Evolutionary conservation across 2,113 vertebrate species (phyloP), one percentile per base, ranked within the genome.

Genomic region (Sturnus vulgaris): DNA sequence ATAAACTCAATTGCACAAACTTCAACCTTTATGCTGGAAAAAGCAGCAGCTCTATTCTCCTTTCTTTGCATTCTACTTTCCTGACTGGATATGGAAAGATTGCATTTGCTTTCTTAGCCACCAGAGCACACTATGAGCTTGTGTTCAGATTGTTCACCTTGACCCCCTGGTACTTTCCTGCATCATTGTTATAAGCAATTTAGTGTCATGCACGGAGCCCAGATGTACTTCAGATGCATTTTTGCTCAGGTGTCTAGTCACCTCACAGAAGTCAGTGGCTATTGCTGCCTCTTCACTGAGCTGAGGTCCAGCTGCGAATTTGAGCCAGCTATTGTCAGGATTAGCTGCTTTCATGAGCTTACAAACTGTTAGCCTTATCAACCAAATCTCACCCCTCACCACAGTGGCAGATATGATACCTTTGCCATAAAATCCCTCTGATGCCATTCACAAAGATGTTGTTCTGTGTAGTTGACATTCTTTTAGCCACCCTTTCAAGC

Each of bases 61-160:
- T 12, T n/a, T 73, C 47, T 33, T 61, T 24, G 44, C 28, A 77
- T 73, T 63, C 27, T 68, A 9, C 76, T 65, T 82, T 79, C 14
- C 46, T 50, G 42, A 23, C 59, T 42, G 33, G 40, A 27, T 3
- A 2, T 7, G 37, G 33, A 73, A 90, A 59, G 56, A 90, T n/a
- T 91, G 88, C 82, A 88, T 90, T 95, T 96, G 90, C 82, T 77
- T 64, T 78, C 85, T 81, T 28, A 96, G 60, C 94, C 90, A 90
- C 80, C 93, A 93, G 94, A 96, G 93, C 86, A 92, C 80, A 95
- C 82, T 88, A 44, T 18, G 85, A 93, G 88, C 65, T 93, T 94
- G 76, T 83, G 47, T 92, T 95, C 88, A 60, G 55, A 30, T 46
- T 71, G 55, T 33, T 90, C 92, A 94, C 71, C 85, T 83, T 88